Evolutionary conservation across 2,888 invertebrate genomes (phyloP).

Genomic region (Euclidia mi): DNA sequence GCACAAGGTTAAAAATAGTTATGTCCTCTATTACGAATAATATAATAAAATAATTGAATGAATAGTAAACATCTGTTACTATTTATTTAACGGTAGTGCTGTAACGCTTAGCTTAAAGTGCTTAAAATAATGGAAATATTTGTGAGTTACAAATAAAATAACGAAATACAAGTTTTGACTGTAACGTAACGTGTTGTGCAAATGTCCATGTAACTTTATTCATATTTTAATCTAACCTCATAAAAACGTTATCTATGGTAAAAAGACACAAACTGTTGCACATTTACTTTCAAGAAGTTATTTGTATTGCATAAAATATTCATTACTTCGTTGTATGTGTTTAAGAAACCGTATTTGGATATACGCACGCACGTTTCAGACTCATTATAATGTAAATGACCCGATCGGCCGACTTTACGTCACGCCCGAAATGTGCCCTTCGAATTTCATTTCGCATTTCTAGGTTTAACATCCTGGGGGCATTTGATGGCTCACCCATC

Average conservation of each 20-base stretch:
- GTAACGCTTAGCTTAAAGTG: no score
- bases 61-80: no score
- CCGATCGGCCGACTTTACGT: conserved; percentile 27
- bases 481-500: no score
- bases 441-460: conserved; percentile 31
- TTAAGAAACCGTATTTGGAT: conserved; percentile 21
- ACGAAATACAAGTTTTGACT: no score
- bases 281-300: conserved; percentile 14
- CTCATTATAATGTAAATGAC: conserved; percentile 43
- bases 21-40: no score
- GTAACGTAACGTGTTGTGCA: no score
- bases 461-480: no score
- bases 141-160: no score
- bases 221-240: background rate
- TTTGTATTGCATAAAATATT: conserved; percentile 19
- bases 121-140: no score
- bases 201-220: background rate
- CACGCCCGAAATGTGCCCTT: conserved; percentile 35
- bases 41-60: no score
- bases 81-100: no score
- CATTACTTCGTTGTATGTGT: conserved; percentile 14
- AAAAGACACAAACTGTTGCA: conserved; percentile 1
- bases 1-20: no score
- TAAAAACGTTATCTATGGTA: background rate
- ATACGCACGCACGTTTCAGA: conserved; percentile 32